Percentiles rank a stretch among this genome's conserved stretches.
These are phyloP conservation scores for Morpho achilles DNA, from an alignment of 2,888 invertebrate genomes.

Conservation along the genomic window DNA sequence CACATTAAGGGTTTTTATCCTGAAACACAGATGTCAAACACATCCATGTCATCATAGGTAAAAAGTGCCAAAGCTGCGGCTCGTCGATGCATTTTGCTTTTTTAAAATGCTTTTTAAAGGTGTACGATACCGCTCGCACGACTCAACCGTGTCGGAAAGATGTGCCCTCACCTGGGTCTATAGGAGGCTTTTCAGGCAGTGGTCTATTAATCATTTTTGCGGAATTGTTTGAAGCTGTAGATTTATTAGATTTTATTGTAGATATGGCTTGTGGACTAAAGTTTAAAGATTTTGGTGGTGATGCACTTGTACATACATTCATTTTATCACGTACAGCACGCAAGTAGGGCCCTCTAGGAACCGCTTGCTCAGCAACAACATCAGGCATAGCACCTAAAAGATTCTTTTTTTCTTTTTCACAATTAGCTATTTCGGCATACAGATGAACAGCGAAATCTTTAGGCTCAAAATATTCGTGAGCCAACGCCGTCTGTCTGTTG, in stretches of 20 bases:
- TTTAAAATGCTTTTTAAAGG: background rate
- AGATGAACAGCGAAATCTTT: constrained; percentile 77
- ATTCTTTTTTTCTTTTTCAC: constrained; percentile 52
- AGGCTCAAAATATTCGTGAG: constrained; percentile 74
- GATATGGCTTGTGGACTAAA: constrained; percentile 41
- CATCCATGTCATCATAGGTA: constrained; percentile 25
- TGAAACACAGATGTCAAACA: constrained; percentile 36
- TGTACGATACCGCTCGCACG: constrained; percentile 21
- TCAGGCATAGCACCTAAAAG: constrained; percentile 63
- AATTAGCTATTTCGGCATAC: constrained; percentile 81
- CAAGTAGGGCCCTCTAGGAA: constrained; percentile 80
- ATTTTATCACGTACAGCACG: constrained; percentile 80
- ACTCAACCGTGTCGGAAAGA: constrained; percentile 53
- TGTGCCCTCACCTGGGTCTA: constrained; percentile 60
- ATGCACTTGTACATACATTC: constrained; percentile 38
- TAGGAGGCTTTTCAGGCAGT: constrained; percentile 81
- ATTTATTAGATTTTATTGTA: constrained; percentile 49
- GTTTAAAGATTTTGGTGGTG: constrained; percentile 36
- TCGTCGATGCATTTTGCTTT: constrained; percentile 4
- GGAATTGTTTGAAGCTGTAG: constrained; percentile 59
- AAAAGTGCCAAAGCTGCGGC: constrained; percentile 18
- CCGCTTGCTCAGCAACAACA: constrained; percentile 56
- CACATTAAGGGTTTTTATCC: constrained; percentile 13
- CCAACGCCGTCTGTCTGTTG: constrained; percentile 60
- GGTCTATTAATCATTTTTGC: constrained; percentile 83